Percentiles rank a stretch among this genome's conserved stretches.
Conservation (phyloP, 2,113 vertebrate genomes). For the Prolemur simus region DNA sequence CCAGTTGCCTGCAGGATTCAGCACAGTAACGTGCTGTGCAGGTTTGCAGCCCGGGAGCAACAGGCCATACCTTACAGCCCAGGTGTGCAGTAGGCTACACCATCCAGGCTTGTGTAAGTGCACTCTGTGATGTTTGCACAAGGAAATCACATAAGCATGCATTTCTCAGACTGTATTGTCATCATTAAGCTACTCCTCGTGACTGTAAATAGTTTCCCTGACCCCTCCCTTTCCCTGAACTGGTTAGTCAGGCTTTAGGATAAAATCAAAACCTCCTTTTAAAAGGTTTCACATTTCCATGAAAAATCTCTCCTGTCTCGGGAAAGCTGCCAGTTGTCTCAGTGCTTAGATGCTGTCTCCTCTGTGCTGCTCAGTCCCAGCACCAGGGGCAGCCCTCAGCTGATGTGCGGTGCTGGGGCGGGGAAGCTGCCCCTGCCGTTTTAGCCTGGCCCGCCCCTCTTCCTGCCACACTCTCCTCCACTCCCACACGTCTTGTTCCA, state of each 20-base stretch:
- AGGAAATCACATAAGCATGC: not conserved
- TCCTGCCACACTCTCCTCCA: too few species aligned
- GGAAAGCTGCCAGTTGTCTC: not conserved
- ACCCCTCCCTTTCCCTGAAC: not conserved
- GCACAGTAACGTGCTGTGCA: not conserved
- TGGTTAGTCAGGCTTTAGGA: not conserved
- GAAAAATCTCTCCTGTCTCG: not conserved
- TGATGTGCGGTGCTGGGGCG: accelerated
- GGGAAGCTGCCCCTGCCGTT: not conserved
- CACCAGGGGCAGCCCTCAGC: not conserved
- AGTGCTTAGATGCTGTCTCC: accelerated
- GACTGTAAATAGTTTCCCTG: not conserved
- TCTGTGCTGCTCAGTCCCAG: not conserved
- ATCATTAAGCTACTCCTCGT: not conserved
- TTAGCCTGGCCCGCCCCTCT: not conserved
- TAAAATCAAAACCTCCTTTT: not conserved
- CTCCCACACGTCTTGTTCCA: not conserved
- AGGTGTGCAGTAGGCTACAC: too few species aligned
- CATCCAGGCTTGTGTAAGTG: not conserved
- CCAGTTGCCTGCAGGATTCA: not conserved
- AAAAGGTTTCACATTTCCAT: not conserved
- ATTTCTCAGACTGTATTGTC: not conserved
- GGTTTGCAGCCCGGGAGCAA: not conserved
- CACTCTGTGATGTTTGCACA: not conserved
- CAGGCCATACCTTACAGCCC: not conserved